These are phyloP conservation scores for Rhopalosiphum nymphaeae DNA, from an alignment of 2,888 invertebrate genomes.

Conservation along the genomic window DNA sequence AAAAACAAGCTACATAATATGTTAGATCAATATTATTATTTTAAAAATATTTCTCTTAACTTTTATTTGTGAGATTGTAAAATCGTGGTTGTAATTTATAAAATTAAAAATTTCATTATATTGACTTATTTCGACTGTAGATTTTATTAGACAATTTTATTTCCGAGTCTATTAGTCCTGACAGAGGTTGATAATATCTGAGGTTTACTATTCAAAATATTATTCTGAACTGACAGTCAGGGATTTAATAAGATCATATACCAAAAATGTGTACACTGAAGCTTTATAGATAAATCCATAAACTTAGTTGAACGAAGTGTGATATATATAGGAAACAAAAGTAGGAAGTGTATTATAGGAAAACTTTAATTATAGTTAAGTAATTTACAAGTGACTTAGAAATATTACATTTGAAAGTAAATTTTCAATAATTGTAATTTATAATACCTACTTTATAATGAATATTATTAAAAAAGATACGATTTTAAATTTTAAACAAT, in stretches of 20 bases:
- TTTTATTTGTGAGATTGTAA: not conserved
- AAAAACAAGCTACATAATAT: not conserved
- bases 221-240: not conserved
- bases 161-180: not conserved
- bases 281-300: too few species aligned
- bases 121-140: not conserved
- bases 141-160: not conserved
- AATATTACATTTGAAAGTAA: too few species aligned
- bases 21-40: constrained; percentile 37
- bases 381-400: too few species aligned
- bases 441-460: too few species aligned
- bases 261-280: not conserved
- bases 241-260: not conserved
- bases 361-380: too few species aligned
- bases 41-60: constrained; percentile 13
- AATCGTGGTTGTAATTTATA: not conserved
- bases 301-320: not conserved
- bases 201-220: not conserved
- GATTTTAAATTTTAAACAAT: too few species aligned
- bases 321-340: not conserved
- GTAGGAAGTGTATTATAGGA: not conserved
- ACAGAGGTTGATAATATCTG: not conserved
- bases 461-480: too few species aligned
- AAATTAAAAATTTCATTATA: not conserved
- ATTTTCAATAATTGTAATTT: too few species aligned